Base-by-base conservation (phyloP, 1,140 invertebrate genomes). In the Musca vetustissima region DNA sequence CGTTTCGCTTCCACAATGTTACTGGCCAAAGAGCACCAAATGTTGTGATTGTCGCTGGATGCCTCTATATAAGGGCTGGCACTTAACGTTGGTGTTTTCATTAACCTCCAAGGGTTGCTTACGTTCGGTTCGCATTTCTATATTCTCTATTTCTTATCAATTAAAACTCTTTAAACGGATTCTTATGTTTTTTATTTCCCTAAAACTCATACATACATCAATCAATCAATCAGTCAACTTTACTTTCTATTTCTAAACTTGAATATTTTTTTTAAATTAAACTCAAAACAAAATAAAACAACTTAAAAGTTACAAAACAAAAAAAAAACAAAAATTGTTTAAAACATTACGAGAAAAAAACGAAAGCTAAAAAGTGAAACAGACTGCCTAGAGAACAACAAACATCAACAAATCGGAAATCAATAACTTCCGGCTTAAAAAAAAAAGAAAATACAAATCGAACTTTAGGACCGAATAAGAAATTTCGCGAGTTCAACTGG, bases 81-180 rank as follows among this genome's bases (percentile, higher is more conserved):
- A 66, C 78, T 75, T 70, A 24, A 50, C 24, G 48, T 22, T 66
- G 24, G 43, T 49, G 57, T 72, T 72, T 75, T 81, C 79, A 81
- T 81, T 81, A 81, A 75, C 79, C 81, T 81, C 78, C 78, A 81
- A 81, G 79, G 80, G 79, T 81, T 81, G 79, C 79, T 81, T 81
- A 81, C 77, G 78, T 81, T 81, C 79, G 79, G 79, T 81, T 81
- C 79, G 79, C 79, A 81, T 81, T 81, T 81, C 79, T 81, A 70
- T 80, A 81, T 79, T 81, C 79, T 81, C 79, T 61, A 43, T 43
- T 61, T 61, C 57, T 81, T 81, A 80, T 78, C 81, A 79, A 81
- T 79, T 78, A 81, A 43, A 78, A 81, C 65, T 73, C 72, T 73
- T 61, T 73, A 67, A 70, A 73, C 72, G 72, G 72, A 73, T 70